Base-by-base conservation (phyloP, 2,888 invertebrate genomes). In the Polydesmus complanatus region DNA sequence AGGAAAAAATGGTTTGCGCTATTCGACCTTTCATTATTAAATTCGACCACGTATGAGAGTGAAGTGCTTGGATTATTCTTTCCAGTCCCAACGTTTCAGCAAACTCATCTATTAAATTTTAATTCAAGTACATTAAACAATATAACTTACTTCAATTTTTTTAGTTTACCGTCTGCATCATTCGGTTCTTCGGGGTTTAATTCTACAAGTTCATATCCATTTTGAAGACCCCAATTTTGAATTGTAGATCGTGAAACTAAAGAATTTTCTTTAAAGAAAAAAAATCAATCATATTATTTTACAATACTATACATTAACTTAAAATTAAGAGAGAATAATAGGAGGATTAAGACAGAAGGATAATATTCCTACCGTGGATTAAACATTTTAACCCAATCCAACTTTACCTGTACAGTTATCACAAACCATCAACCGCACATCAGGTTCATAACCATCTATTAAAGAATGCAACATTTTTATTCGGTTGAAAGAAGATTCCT, bases 11-110 rank as follows among this genome's bases (percentile, higher is more conserved):
- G n/a, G n/a, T n/a, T n/a, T 47, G 61, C 63, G 37, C 14, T 37
- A 5, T 5, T 14, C 37, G 65, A 78, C 80, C 78, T 78, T 84
- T 85, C 72, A 84, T 75, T 37, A 73, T 73, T 64, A 85, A 74
- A 72, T 84, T 84, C 25, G 85, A 79, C 86, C 86, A 87, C 54
- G 80, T 78, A 69, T 86, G 84, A 54, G 85, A 81, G 68, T 84
- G 81, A 37, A 87, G 73, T 54, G 84, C 84, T 74, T 86, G 84
- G 53, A 81, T 73, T 18, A 86, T 78, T 69, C 86, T 76, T 37
- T 81, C 79, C 18, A 83, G 78, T 2, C 85, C 85, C 65, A 78
- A 77, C 60, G 81, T 81, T 68, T 84, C 84, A 52, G 73, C 72
- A 67, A 82, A 81, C 63, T 77, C 76, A 69, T 75, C 74, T 70